Conservation (phyloP, 2,113 vertebrate species). For the Nerophis ophidion region DNA sequence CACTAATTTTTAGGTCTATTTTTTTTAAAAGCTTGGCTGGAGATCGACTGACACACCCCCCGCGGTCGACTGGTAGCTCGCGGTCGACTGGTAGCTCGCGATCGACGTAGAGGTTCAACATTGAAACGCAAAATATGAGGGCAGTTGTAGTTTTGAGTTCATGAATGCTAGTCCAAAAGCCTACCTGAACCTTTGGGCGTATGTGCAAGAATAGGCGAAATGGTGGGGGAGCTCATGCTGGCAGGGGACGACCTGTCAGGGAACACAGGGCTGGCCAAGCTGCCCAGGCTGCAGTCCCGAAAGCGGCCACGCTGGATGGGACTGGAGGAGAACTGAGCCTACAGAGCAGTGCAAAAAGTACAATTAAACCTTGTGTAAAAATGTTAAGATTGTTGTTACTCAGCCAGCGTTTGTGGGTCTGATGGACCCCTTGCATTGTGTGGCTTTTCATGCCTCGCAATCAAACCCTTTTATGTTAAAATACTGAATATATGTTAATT, state of each 20-base stretch:
- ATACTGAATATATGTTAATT: too few relatives aligned
- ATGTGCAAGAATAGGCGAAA: constrained; percentile 83
- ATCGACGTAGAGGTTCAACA: too few relatives aligned
- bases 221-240: constrained; percentile 71
- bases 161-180: neutral
- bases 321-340: constrained; percentile 96
- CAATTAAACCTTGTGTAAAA: neutral
- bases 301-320: constrained; percentile 81
- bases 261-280: constrained; percentile 78
- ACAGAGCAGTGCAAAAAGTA: neutral
- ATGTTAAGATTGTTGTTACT: neutral
- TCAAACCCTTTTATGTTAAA: too few relatives aligned
- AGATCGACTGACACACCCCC: too few relatives aligned
- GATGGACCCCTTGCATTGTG: too few relatives aligned
- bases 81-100: too few relatives aligned
- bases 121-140: neutral
- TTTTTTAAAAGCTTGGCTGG: too few relatives aligned
- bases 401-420: too few relatives aligned
- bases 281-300: constrained; percentile 85
- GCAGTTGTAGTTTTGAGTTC: too few relatives aligned
- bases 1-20: too few relatives aligned
- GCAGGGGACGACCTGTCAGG: constrained; percentile 71
- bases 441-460: too few relatives aligned
- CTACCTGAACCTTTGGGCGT: constrained; percentile 80
- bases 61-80: too few relatives aligned